These are phyloP conservation scores for Sylvietta virens DNA, from an alignment of 2,113 vertebrate species.

Conservation along the genomic window DNA sequence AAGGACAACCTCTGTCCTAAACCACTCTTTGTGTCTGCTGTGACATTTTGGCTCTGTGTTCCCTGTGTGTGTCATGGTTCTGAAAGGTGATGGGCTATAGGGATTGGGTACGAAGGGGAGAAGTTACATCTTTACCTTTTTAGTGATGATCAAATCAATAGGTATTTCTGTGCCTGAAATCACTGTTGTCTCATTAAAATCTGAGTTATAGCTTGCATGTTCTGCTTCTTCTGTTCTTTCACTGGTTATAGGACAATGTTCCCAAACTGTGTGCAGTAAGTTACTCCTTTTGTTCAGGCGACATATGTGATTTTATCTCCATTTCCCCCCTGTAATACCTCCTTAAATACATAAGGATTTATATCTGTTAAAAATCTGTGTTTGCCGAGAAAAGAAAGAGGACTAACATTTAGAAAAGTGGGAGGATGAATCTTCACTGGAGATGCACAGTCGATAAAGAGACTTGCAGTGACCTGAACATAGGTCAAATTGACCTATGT, in stretches of 20 bases:
- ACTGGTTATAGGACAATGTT: background rate
- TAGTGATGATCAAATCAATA: background rate
- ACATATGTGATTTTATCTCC: background rate
- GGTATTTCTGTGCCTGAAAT: background rate
- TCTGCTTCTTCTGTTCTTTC: background rate
- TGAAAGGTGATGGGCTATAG: background rate
- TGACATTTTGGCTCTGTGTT: background rate
- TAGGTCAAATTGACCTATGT: conserved; percentile 7
- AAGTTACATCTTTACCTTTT: background rate
- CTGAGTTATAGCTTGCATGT: background rate
- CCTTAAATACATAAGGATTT: background rate
- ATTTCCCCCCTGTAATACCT: background rate
- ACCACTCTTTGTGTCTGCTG: background rate
- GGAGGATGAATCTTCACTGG: background rate
- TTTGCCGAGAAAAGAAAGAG: background rate
- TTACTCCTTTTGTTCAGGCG: background rate
- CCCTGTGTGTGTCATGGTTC: background rate
- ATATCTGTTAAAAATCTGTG: background rate
- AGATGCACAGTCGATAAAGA: background rate
- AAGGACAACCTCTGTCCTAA: background rate
- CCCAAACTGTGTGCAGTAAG: background rate
- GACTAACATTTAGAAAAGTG: background rate
- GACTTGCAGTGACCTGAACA: background rate
- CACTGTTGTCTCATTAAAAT: background rate
- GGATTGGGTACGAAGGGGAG: background rate